Evolutionary conservation across 2,797 vertebrate species (phyloP), one percentile per base, ranked within the genome.

Genomic region (Podargus strigoides): DNA sequence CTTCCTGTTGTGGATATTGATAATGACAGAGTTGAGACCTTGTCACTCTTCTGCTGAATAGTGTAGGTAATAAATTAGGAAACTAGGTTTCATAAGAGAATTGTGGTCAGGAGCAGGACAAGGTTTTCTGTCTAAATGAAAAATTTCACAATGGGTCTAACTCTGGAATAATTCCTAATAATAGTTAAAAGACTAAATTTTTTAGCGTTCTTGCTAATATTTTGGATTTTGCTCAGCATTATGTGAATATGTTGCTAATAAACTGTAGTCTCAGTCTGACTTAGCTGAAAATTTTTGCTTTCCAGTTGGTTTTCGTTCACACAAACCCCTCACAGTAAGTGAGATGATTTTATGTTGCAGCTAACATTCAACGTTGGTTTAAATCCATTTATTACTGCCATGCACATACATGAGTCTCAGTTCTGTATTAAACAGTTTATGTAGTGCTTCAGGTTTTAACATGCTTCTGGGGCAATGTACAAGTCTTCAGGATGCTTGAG

Each of bases 11-110:
- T 76, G 95, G 67, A 55, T 96, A 87, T 93, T 89, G 85, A 89
- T 92, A 85, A 78, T 84, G 89, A 89, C 84, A 89, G 94, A 94
- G 84, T 75, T 87, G 63, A 94, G 93, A 92, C 87, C 87, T 85
- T 90, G 89, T 90, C 84, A 73, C 74, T 95, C 79, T 37, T 41
- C 34, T 73, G 64, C 78, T 92, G 90, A 82, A 44, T 28, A 28
- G 39, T 6, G 36, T 59, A 69, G 79, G 72, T 87, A 90, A 85
- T 85, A 94, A 87, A 91, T 83, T 63, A 5, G 10, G 68, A 93
- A 82, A 60, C 23, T 24, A 34, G n/a, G 39, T 93, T 96, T 92
- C 73, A 34, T 83, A 70, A 90, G 91, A 85, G 91, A 60, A 32
- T 89, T 96, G 92, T 85, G 96, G 91, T 92, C 89, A 82, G 85